A percentile compares a stretch with the other conserved stretches of the same genome.
Evolutionary conservation across 2,888 invertebrate species (phyloP).

Genomic region (Prosapia bicincta): DNA sequence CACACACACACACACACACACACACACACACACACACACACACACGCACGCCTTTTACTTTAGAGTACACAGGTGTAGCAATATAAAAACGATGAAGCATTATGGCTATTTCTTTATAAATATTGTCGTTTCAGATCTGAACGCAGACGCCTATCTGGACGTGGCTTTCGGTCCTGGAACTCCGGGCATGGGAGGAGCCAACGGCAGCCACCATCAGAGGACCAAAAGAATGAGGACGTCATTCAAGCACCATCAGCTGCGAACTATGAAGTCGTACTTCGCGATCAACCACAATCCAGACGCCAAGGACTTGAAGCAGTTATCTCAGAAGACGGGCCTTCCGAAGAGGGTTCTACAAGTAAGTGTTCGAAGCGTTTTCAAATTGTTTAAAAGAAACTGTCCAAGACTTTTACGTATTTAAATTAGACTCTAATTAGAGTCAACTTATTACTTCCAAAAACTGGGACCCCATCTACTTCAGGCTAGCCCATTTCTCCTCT

Average conservation of each 20-base stretch:
- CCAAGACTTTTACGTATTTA: too few relatives aligned
- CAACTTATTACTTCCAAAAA: too few relatives aligned
- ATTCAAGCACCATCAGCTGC: constrained; percentile 92
- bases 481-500: too few relatives aligned
- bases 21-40: too few relatives aligned
- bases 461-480: too few relatives aligned
- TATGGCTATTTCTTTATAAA: too few relatives aligned
- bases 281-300: constrained; percentile 95
- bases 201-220: constrained; percentile 45
- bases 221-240: constrained; percentile 92
- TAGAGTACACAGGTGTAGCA: too few relatives aligned
- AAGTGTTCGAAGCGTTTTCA: too few relatives aligned
- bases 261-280: constrained; percentile 95
- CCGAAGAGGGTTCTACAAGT: constrained; percentile 94
- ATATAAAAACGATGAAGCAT: too few relatives aligned
- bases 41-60: too few relatives aligned
- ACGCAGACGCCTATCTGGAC: constrained; percentile 77
- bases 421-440: too few relatives aligned
- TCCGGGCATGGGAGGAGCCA: constrained; percentile 70
- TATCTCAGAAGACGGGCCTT: constrained; percentile 91
- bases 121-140: constrained; percentile 65
- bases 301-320: constrained; percentile 91
- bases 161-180: constrained; percentile 72
- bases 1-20: too few relatives aligned
- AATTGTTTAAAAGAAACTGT: neutral